A percentile compares a stretch with the other conserved stretches of the same genome.
Conservation (phyloP, 2,888 invertebrate species). For the Nysson spinosus region DNA sequence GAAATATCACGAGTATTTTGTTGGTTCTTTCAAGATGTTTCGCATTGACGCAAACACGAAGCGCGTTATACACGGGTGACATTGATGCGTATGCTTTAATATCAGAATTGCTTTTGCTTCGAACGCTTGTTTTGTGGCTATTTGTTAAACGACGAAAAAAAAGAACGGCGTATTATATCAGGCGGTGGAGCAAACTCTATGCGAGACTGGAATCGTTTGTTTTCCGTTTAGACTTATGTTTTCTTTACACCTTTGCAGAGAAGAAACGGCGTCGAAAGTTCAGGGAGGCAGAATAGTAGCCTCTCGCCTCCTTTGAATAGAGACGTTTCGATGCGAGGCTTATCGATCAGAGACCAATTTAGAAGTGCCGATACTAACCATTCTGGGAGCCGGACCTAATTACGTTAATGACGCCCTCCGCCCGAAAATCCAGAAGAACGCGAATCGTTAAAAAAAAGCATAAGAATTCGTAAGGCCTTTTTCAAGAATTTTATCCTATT, state of each 20-base stretch:
- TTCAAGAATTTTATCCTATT: conserved; percentile 30
- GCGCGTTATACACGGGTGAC: too few relatives aligned
- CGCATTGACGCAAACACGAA: too few relatives aligned
- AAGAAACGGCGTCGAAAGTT: conserved; percentile 54
- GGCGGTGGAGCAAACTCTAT: conserved; percentile 10
- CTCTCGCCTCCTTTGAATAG: conserved; percentile 46
- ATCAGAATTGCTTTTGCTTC: too few relatives aligned
- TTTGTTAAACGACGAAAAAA: too few relatives aligned
- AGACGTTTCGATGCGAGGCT: conserved; percentile 47
- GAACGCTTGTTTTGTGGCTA: too few relatives aligned
- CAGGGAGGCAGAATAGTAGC: conserved; percentile 51
- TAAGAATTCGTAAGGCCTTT: conserved; percentile 50
- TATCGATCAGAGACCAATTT: conserved; percentile 54
- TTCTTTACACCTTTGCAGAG: conserved; percentile 59
- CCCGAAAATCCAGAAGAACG: conserved; percentile 49
- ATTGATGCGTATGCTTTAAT: too few relatives aligned
- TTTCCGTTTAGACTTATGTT: conserved; percentile 42
- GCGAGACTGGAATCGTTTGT: not conserved
- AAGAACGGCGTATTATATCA: not conserved
- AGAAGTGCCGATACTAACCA: conserved; percentile 45
- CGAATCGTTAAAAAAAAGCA: conserved; percentile 47
- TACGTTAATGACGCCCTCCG: conserved; percentile 39
- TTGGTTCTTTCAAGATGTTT: too few relatives aligned
- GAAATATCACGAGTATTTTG: too few relatives aligned
- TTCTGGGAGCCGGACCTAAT: conserved; percentile 52